Evolutionary conservation across 1,140 invertebrate genomes (phyloP), one percentile per base, ranked within the genome.

Genomic region (Pteromalus puparum): DNA sequence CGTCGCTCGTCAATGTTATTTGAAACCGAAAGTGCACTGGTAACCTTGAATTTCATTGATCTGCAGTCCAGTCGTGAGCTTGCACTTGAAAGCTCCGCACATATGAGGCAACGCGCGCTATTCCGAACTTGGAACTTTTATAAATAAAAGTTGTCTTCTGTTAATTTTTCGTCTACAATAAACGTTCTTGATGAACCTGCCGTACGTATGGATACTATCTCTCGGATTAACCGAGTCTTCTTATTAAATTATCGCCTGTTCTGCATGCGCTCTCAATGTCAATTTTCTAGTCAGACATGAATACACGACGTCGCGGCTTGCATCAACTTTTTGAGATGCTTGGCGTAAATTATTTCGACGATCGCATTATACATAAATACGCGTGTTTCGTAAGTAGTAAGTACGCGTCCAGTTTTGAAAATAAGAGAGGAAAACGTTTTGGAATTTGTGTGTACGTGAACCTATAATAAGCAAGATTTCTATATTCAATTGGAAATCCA

Each of bases 41-140:
- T 84, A 81, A 74, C 79, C 79, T 85, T 85, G 79, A 81, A 85
- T 48, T 70, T 68, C 61, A 81, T 85, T 81, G 70, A 75, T 76
- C 48, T 12, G 30, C 48, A 67, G 30, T 73, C 21, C 77, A 53
- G 79, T 75, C 21, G 13, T 38, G 38, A 75, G 79, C 61, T 85
- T 81, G 72, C 61, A 68, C 70, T 80, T 74, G 42, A 84, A 80
- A 85, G 26, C 34, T 9, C 24, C 38, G 61, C 34, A 53, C 68
- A 65, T 53, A 26, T 24, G 9, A 38, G n/a, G 10, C 34, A 26
- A 28, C 46, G 21, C 38, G 38, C 48, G 48, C 46, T 30, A 61
- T n/a, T 78, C 18, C n/a, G 38, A 70, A n/a, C 21, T 73, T 73
- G 0, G 30, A 0, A 2, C 38, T 34, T 73, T 73, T 73, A 42